Evolutionary conservation across 1,140 invertebrate species (phyloP), one percentile per base, ranked within the genome.

Genomic region (Bombyx mandarina): DNA sequence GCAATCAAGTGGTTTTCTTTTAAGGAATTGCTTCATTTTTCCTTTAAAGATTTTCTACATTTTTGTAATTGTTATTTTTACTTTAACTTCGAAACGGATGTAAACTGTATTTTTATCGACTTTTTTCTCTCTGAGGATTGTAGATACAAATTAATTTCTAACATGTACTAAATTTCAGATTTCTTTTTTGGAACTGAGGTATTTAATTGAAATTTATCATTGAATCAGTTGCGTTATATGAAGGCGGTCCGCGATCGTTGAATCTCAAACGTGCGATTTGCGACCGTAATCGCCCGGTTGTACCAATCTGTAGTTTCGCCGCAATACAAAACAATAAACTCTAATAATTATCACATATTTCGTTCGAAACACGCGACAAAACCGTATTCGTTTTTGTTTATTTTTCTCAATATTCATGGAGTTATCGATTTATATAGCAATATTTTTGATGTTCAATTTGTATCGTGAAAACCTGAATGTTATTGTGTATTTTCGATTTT

Each of bases 381-480:
- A 35, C 2, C 26, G 26, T 1, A 35, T 35, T 35, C 26, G 26
- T 35, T 0, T 35, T 45, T 18, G 46, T 45, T 18, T 54, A 54
- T 44, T 69, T 67, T 77, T 67, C 1, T 10, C 6, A 47, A 47
- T 47, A 51, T 74, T 82, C 74, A 81, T 74, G 65, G 67, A 73
- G 79, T 86, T 81, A 79, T 75, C 62, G 69, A 75, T 78, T 79
- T 79, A 79, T 75, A 86, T 82, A 86, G 77, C 79, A 73, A 82
- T 81, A 83, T 84, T 83, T 86, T 86, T 78, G 79, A 80, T 83
- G 79, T 83, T 77, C 69, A 72, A 73, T 81, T 78, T 79, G 79
- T 83, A 83, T 83, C 79, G 77, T 83, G 75, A 75, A 74, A 74
- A 75, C 69, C 64, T 79, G 73, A 68, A 66, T 71, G 75, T 72